Conservation (phyloP, 2,888 invertebrate genomes). For the Rapana venosa region DNA sequence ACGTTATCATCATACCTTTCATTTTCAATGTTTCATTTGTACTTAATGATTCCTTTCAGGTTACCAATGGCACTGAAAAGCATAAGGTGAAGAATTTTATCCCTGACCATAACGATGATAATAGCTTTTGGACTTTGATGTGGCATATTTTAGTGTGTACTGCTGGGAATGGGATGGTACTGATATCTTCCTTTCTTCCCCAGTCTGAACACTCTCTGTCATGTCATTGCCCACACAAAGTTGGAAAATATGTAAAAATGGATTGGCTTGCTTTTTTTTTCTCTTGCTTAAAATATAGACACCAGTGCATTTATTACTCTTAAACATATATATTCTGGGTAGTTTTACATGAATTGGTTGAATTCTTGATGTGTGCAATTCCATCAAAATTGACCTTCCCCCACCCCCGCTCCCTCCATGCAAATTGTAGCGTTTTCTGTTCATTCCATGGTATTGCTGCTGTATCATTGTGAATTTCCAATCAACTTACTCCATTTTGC, state of each 20-base stretch:
- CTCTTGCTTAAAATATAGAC: background rate
- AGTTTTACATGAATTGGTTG: too few species aligned
- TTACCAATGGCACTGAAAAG: constrained; percentile 30
- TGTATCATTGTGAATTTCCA: background rate
- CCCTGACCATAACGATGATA: background rate
- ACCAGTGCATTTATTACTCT: too few species aligned
- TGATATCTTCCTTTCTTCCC: background rate
- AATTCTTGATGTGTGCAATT: too few species aligned
- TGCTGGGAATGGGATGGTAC: constrained; percentile 7
- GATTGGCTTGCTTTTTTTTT: background rate
- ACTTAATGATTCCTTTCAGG: constrained; percentile 23
- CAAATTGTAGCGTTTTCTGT: too few species aligned
- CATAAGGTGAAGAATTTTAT: constrained; percentile 35
- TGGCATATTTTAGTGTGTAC: background rate
- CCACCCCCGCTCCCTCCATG: too few species aligned
- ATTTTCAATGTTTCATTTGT: background rate
- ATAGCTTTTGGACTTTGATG: constrained; percentile 17
- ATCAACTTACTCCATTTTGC: background rate
- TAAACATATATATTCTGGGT: too few species aligned
- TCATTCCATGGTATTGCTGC: too few species aligned
- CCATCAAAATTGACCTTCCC: too few species aligned
- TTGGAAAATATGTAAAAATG: too few species aligned
- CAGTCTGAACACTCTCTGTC: too few species aligned
- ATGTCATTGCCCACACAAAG: too few species aligned
- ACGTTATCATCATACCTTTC: too few species aligned